A percentile compares a stretch with the other conserved stretches of the same genome.
These are phyloP conservation scores for Meandrina meandrites DNA, from an alignment of 92 coral and sea anemone genomes.

Conservation along the genomic window DNA sequence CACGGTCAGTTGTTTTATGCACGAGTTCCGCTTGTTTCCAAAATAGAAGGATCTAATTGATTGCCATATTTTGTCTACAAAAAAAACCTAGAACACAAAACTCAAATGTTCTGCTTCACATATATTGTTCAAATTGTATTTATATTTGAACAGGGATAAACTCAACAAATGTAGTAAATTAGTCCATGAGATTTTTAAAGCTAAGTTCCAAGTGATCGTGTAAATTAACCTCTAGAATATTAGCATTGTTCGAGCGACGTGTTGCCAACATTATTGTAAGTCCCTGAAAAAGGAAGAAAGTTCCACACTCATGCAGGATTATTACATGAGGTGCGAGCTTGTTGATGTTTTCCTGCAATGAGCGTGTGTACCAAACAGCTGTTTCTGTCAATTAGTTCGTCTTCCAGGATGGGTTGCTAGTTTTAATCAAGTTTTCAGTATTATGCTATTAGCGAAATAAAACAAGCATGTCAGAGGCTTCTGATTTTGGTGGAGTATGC, in stretches of 20 bases:
- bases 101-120: neutral
- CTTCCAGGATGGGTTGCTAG: neutral
- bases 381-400: neutral
- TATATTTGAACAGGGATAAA: neutral
- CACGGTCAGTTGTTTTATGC: neutral
- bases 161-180: neutral
- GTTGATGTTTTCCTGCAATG: neutral
- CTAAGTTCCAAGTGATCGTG: too few relatives aligned
- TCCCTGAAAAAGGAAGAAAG: neutral
- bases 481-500: neutral
- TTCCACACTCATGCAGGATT: neutral
- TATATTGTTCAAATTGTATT: neutral
- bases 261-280: neutral
- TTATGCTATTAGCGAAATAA: neutral
- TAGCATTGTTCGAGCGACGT: neutral
- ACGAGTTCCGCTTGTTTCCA: conserved; percentile 10
- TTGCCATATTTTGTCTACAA: neutral
- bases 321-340: neutral
- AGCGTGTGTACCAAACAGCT: conserved; percentile 5
- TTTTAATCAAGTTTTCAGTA: conserved; percentile 9
- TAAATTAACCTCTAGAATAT: neutral
- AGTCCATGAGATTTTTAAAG: neutral
- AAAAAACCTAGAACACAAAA: neutral
- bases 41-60: neutral
- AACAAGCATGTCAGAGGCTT: neutral